Evolutionary conservation across 2,888 invertebrate species (phyloP).

Genomic region (Zeuzera pyrina): DNA sequence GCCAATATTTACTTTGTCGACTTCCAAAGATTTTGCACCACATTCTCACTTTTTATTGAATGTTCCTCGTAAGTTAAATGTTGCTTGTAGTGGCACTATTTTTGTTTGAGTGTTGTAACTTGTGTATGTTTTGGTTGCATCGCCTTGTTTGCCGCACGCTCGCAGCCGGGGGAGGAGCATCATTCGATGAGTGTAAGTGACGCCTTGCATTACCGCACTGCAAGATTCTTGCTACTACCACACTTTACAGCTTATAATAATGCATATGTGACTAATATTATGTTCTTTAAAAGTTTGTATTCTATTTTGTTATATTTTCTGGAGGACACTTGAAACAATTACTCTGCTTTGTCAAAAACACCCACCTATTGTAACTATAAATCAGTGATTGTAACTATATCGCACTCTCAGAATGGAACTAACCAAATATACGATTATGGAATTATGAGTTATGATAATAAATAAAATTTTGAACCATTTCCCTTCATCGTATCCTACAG

Average conservation of each 20-base stretch:
- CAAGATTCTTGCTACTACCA: slow-evolving; percentile 10
- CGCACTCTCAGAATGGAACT: too few species aligned
- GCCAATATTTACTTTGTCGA: too few species aligned
- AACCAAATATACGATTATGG: too few species aligned
- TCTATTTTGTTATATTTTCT: too few species aligned
- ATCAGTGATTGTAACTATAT: too few species aligned
- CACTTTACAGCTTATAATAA: slow-evolving; percentile 8
- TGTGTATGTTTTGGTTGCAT: slow-evolving; percentile 67
- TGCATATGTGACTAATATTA: neutral
- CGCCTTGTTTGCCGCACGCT: slow-evolving; percentile 63
- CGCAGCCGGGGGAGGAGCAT: slow-evolving; percentile 79
- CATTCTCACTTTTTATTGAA: neutral
- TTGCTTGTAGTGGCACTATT: slow-evolving; percentile 2
- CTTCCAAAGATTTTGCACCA: too few species aligned
- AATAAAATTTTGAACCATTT: too few species aligned
- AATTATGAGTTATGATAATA: too few species aligned
- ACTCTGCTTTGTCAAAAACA: too few species aligned
- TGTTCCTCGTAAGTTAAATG: neutral
- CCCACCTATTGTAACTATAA: too few species aligned
- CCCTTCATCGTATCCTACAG: too few species aligned
- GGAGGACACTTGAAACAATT: too few species aligned
- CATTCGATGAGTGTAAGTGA: slow-evolving; percentile 82
- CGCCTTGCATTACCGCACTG: slow-evolving; percentile 12
- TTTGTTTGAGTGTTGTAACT: slow-evolving; percentile 47
- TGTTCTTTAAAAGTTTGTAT: neutral